Base-by-base conservation (phyloP, 2,113 vertebrate species). In the Cariama cristata region DNA sequence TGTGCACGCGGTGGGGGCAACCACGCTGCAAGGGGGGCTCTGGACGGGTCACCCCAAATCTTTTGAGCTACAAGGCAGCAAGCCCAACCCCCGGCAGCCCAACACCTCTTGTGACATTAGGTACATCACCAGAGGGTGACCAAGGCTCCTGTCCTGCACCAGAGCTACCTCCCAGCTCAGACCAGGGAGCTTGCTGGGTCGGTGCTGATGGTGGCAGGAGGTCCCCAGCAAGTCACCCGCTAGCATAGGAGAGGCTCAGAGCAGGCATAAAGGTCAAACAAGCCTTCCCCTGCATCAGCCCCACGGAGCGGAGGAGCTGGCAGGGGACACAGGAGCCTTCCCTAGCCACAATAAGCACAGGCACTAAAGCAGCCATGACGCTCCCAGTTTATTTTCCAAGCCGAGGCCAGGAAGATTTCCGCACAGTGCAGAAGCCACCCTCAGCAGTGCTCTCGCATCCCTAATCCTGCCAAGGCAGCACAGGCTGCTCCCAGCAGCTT, bases 171-270 rank as follows among this genome's bases (percentile, higher is more conserved):
- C 26, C 28, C 20, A 19, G 28, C 47, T 55, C 49, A 73, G 67
- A 55, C 6, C 28, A 5, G 27, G 35, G 12, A 12, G 14, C 22
- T 64, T 6, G 0, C 38, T 33, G 53, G 67, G 42, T n/a, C 20
- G 33, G 38, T 67, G 19, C 16, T 38, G 56, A 83, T 21, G 58
- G 63, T 38, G 59, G 62, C 67, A 84, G 55, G 50, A 73, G 59
- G 53, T 35, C 14, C 59, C 58, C 30, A 2, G 42, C n/a, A 80
- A 63, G 42, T 8, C 0, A 0, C 58, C 84, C 1, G 0, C 75
- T 80, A 24, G 22, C 0, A 0, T 2, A 32, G 24, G 82, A 88
- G 53, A 2, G 0, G 4, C 53, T 88, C 49, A 3, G 44, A 76
- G 38, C 68, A 56, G 30, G 18, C 59, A 44, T 22, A 58, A 76